Conservation (phyloP, 2,113 vertebrate species). For the Rattus rattus region DNA sequence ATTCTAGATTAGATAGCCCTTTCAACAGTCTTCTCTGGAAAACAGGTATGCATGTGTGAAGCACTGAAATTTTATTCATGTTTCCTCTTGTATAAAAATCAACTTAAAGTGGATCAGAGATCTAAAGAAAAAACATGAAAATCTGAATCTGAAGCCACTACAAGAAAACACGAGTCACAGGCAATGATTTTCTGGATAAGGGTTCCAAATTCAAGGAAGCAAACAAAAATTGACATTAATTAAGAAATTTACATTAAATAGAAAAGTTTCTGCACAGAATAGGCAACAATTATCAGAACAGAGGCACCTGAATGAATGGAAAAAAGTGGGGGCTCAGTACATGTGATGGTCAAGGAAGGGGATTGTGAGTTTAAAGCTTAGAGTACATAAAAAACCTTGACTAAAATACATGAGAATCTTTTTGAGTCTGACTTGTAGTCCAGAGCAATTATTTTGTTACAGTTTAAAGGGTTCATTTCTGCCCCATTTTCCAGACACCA, state of each 20-base stretch:
- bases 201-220: background rate
- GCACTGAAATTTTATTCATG: background rate
- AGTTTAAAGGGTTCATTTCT: background rate
- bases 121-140: background rate
- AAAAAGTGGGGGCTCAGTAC: background rate
- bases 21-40: background rate
- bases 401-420: background rate
- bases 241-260: background rate
- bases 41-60: background rate
- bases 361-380: background rate
- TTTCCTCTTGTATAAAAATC: background rate
- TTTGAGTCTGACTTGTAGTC: background rate
- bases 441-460: background rate
- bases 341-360: too few species aligned
- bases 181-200: background rate
- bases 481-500: background rate
- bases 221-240: background rate
- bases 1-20: background rate
- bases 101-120: background rate
- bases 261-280: background rate
- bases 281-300: background rate
- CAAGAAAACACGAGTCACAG: background rate
- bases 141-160: background rate
- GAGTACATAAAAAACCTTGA: background rate
- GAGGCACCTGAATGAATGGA: too few species aligned